Base-by-base conservation (phyloP, 2,113 vertebrate genomes). In the Himantopus leucocephalus region DNA sequence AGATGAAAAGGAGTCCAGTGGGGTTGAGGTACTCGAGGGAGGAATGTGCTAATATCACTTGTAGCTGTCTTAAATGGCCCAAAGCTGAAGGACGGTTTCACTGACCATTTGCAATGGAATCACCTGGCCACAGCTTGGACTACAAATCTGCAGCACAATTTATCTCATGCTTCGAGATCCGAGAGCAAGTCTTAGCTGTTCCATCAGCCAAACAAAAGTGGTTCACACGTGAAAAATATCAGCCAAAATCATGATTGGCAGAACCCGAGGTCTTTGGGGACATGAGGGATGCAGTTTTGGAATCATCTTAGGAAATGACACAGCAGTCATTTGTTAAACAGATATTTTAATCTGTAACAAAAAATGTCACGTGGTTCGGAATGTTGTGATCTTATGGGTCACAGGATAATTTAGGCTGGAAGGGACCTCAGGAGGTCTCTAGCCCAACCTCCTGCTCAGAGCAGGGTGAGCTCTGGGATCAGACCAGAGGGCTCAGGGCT, bases 151-250 rank as follows among this genome's bases (percentile, higher is more conserved):
- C 47, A 41, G 21, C 45, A 34, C 0, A 1, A 20, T 24, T 85
- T 53, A 45, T 41, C n/a, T 93, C 37, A 23, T 2, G 3, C 9
- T 63, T 88, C n/a, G 15, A 30, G 17, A 41, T 34, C 37, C 8
- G 1, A 85, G 27, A 60, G 39, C 26, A 73, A 56, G 17, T 10
- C 58, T 80, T 47, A 41, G n/a, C 29, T 91, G 13, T 62, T 86
- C 34, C 45, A 41, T 39, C 48, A 80, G 39, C 26, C 63, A 77
- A 37, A 81, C 0, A 3, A 15, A 77, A 83, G 22, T 0, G 0
- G 16, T 60, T 62, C 26, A 66, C 37, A 50, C 27, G 15, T 19
- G 37, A 45, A 71, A 90, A 92, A 32, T 39, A 66, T 1, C 41
- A 66, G 70, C 45, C 27, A 32, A 62, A 35, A 8, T 39, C 13